Percentiles rank a stretch among this genome's conserved stretches.
These are phyloP conservation scores for Hybognathus amarus DNA, from an alignment of 2,797 vertebrate genomes.

Conservation along the genomic window DNA sequence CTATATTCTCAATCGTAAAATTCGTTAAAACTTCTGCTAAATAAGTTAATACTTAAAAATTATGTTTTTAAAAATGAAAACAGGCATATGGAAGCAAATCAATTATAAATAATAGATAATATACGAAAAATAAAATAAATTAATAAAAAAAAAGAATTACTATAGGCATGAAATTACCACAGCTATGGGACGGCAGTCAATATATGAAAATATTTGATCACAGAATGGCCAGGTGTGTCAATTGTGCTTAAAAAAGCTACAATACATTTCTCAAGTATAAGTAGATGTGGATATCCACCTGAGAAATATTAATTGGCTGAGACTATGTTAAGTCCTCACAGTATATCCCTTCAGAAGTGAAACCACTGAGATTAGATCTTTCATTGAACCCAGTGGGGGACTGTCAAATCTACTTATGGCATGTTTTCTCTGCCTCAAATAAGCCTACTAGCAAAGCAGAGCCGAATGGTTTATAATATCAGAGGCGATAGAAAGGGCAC, in stretches of 20 bases:
- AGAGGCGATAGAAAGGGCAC: constrained; percentile 12
- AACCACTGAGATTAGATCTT: constrained; percentile 60
- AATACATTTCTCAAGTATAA: neutral
- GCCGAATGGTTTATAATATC: constrained; percentile 43
- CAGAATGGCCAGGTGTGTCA: neutral
- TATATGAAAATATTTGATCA: neutral
- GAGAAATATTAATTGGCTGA: constrained; percentile 20
- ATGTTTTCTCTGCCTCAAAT: constrained; percentile 46
- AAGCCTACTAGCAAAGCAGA: constrained; percentile 44
- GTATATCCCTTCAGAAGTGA: constrained; percentile 42
- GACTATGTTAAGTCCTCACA: constrained; percentile 38
- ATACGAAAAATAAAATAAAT: too few species aligned
- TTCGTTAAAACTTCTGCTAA: neutral
- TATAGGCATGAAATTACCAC: neutral
- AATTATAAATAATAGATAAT: too few species aligned
- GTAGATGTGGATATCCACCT: neutral
- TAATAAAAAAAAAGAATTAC: neutral
- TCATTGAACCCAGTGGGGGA: constrained; percentile 50
- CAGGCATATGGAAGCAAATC: neutral
- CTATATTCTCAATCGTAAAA: neutral
- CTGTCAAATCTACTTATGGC: constrained; percentile 60
- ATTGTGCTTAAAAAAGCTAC: neutral
- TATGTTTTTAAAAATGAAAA: neutral
- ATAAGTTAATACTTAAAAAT: constrained; percentile 8
- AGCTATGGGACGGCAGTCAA: neutral